A percentile compares a stretch with the other conserved stretches of the same genome.
These are phyloP conservation scores for Trissolcus japonicus DNA, from an alignment of 2,888 invertebrate species.

Conservation along the genomic window DNA sequence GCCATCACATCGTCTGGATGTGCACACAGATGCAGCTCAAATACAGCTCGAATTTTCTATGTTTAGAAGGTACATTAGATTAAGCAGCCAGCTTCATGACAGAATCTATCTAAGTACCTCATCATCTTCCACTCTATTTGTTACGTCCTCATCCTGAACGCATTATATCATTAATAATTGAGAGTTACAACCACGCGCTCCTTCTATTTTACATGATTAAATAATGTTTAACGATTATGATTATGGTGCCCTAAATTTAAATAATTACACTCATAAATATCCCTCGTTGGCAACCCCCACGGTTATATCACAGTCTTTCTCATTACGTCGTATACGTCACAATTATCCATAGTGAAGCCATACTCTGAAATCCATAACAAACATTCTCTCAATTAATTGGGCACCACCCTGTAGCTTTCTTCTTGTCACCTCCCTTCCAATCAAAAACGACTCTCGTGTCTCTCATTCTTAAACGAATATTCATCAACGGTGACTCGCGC, in stretches of 20 bases:
- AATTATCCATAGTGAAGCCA: neutral
- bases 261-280: neutral
- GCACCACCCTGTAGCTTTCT: slow-evolving; percentile 11
- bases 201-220: slow-evolving; percentile 11
- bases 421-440: slow-evolving; percentile 7
- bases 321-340: neutral
- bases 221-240: slow-evolving; percentile 15
- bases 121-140: slow-evolving; percentile 18
- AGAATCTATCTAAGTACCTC: slow-evolving; percentile 27
- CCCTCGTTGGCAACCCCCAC: too few relatives aligned
- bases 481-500: slow-evolving; percentile 17
- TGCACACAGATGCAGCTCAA: slow-evolving; percentile 1
- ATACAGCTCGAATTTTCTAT: slow-evolving; percentile 14
- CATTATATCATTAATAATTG: slow-evolving; percentile 17
- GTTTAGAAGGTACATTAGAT: slow-evolving; percentile 25
- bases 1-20: neutral
- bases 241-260: neutral
- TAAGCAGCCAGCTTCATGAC: slow-evolving; percentile 17
- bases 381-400: slow-evolving; percentile 14
- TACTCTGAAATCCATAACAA: neutral
- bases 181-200: slow-evolving; percentile 14
- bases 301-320: too few relatives aligned
- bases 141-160: slow-evolving; percentile 5
- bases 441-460: slow-evolving; percentile 13
- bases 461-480: slow-evolving; percentile 35